These are phyloP conservation scores for Notechis scutatus DNA, from an alignment of 2,113 vertebrate species.

Conservation along the genomic window DNA sequence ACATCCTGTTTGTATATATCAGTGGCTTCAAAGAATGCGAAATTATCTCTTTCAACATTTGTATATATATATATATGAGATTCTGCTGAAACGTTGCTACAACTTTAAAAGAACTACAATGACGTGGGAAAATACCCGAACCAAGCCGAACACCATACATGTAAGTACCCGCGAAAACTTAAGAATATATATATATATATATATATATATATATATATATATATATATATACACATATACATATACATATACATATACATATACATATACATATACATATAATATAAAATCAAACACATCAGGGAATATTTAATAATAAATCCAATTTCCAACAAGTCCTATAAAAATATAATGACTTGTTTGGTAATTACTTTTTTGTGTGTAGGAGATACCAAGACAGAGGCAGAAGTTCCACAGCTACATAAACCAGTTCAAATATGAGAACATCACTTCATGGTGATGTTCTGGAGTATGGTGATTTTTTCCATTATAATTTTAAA, in stretches of 20 bases:
- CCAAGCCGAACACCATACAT: too few relatives aligned
- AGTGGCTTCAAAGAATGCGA: not conserved
- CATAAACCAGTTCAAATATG: not conserved
- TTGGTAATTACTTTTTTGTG: constrained; percentile 2
- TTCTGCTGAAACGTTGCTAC: too few relatives aligned
- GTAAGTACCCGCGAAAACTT: too few relatives aligned
- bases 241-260: too few relatives aligned
- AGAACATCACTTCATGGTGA: not conserved
- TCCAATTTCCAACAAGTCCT: constrained; percentile 4
- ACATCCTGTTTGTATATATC: not conserved
- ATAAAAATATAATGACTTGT: not conserved
- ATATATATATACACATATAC: too few relatives aligned
- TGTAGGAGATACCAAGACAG: not conserved
- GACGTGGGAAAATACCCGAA: too few relatives aligned
- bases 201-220: too few relatives aligned
- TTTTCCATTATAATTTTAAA: constrained; percentile 8
- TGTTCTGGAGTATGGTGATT: constrained; percentile 10
- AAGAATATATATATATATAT: too few relatives aligned
- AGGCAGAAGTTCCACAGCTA: not conserved
- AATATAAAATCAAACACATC: too few relatives aligned
- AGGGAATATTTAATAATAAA: not conserved
- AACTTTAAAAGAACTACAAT: too few relatives aligned
- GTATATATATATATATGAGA: not conserved
- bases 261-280: too few relatives aligned
- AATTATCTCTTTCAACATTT: not conserved